Evolutionary conservation across 2,888 invertebrate genomes (phyloP), one percentile per base, ranked within the genome.

Genomic region (Zootermopsis nevadensis): DNA sequence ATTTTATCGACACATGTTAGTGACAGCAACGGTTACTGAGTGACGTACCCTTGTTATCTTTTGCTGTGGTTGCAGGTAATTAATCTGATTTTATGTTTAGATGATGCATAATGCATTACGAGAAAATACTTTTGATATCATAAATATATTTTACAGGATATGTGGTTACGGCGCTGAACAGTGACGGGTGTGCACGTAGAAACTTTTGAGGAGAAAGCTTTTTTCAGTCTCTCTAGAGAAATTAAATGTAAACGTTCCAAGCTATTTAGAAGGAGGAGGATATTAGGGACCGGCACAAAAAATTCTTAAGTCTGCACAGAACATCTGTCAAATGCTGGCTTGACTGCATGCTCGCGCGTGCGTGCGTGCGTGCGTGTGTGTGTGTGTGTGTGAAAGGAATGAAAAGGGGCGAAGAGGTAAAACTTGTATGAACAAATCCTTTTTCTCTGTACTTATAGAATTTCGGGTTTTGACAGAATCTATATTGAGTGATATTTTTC

Each of bases 221-320:
- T 42, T 38, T 24, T 42, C 22, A 6, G 24, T n/a, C 27, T 76
- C 76, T 33, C 74, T 27, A 42, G 76, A 76, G 76, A 76, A 76
- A 76, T 76, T 76, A 76, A 76, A 76, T 76, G 42, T 76, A 76
- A 76, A 76, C 76, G 76, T 76, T 76, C 42, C 76, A n/a, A 38
- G 76, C 76, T 33, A 76, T 76, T 76, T 76, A 76, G 76, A n/a
- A 15, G n/a, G n/a, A 76, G 6, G 42, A 38, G 35, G n/a, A 31
- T 12, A 72, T 24, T n/a, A 60, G 60, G 60, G 60, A n/a, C n/a
- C n/a, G 27, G 27, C n/a, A 60, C 10, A n/a, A 60, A 27, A 60
- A 60, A 60, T 19, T 72, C 72, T 4, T 60, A n/a, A 60, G 60
- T 60, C 60, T 60, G 60, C 60, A 60, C n/a, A 27, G 60, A 60